Base-by-base conservation (phyloP, 2,113 vertebrate genomes). In the Siniperca knerii region DNA sequence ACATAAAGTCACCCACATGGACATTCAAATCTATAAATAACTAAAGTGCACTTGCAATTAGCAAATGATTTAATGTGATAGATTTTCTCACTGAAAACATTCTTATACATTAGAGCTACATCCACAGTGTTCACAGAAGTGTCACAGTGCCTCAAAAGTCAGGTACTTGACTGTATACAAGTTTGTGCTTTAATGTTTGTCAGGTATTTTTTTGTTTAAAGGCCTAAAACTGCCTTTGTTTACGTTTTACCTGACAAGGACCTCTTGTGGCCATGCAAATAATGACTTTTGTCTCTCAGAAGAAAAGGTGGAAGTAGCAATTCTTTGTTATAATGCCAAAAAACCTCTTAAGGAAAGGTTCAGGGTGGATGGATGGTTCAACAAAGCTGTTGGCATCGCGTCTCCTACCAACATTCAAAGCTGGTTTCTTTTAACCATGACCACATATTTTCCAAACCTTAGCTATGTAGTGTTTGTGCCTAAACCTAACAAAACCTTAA, bases 1-100 rank as follows among this genome's bases (percentile, higher is more conserved):
- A 90, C 76, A 90, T 81, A 75, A 66, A 74, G n/a, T 77, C 74
- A 68, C 69, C 86, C 64, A 79, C 70, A 44, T 69, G 25, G 37
- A 66, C 50, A 52, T 77, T 84, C 64, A 80, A 18, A 54, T 74
- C 75, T 88, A 86, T 77, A 79, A 86, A 90, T 89, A 86, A 77
- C 83, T 65, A 37, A 79, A 37, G 74, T 71, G 13, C 29, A 81
- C 25, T 64, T 68, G 50, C 60, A 42, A 40, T 61, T 40, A 77
- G 55, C 50, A 57, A 15, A 55, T 44, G 13, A 58, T 70, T 65
- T 73, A n/a, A 80, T 70, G 50, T 79, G 42, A 78, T 85, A 23
- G 25, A 29, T 81, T 25, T 29, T 82, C 50, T 76, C 44, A 5
- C 46, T 81, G 35, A 58, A 52, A 33, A n/a, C 52, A 48, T 0